A percentile compares a stretch with the other conserved stretches of the same genome.
phyloP scores from a whole-genome alignment of 2,113 vertebrate species.

The Elachura formosa region DNA sequence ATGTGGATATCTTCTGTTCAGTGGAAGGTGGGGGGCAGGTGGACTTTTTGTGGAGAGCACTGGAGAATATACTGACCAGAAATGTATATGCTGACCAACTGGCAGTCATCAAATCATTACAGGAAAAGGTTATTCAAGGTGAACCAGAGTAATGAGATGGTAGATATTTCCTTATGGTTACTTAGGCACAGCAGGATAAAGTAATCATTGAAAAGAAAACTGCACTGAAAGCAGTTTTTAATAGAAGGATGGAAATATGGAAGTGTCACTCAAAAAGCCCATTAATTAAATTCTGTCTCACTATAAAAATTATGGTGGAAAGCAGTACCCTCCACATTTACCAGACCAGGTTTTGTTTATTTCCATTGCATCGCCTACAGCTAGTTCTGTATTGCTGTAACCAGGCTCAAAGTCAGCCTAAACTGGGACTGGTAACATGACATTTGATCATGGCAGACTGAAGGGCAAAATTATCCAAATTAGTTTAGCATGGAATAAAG shows the following conservation, averaged over 20 bases:
- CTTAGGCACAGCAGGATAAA: constrained; percentile 45
- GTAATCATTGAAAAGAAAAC: constrained; percentile 6
- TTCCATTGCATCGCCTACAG: neutral
- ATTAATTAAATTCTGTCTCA: neutral
- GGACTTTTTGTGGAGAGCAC: neutral
- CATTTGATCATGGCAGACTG: neutral
- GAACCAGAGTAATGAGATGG: constrained; percentile 25
- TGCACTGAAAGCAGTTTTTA: neutral
- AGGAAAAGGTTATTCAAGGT: constrained; percentile 21
- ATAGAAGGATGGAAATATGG: neutral
- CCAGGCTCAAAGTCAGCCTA: neutral
- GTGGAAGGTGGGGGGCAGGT: neutral
- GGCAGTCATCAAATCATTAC: neutral
- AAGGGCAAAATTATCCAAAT: neutral
- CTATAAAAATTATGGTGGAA: neutral
- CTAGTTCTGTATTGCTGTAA: neutral
- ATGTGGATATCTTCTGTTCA: neutral
- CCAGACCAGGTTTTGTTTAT: neutral
- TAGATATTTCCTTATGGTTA: constrained; percentile 27
- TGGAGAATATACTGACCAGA: neutral
- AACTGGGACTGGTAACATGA: neutral
- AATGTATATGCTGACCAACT: neutral
- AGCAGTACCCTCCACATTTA: neutral
- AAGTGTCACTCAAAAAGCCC: neutral
- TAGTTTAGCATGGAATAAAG: neutral